Percentiles rank a stretch among this genome's conserved stretches.
Evolutionary conservation across 1,140 invertebrate genomes (phyloP).

Genomic region (Notospermus geniculatus): DNA sequence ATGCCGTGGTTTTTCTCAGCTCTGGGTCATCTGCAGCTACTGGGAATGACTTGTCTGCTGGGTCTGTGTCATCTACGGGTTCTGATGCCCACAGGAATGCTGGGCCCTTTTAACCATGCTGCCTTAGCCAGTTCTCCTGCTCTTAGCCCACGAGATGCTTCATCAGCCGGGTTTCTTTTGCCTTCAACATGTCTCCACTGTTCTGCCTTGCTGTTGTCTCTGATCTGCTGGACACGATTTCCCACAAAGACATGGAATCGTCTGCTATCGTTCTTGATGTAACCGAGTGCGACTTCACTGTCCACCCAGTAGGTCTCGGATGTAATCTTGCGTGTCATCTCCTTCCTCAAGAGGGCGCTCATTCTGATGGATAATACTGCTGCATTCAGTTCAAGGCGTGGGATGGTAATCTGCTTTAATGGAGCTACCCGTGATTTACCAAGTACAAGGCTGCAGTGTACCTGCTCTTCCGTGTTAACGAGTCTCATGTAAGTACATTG

Average conservation of each 20-base stretch:
- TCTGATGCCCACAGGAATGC: neutral
- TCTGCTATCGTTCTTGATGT: constrained; percentile 16
- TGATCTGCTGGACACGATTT: constrained; percentile 15
- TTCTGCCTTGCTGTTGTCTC: neutral
- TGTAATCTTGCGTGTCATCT: constrained; percentile 1
- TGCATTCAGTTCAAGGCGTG: constrained; percentile 2
- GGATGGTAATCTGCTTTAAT: neutral
- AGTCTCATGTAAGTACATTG: constrained; percentile 14
- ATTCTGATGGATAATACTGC: constrained; percentile 12
- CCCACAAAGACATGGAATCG: constrained; percentile 16
- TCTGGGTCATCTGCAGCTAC: constrained; percentile 2
- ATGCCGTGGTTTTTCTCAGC: neutral
- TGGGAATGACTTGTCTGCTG: no score
- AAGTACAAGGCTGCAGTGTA: neutral
- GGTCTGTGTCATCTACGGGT: neutral
- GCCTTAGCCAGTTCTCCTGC: no score
- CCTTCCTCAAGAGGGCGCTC: neutral
- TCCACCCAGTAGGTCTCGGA: constrained; percentile 9
- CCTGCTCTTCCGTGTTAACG: neutral
- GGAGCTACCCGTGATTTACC: constrained; percentile 6
- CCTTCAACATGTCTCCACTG: constrained; percentile 11
- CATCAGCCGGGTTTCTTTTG: constrained; percentile 19
- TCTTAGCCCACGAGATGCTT: constrained; percentile 4
- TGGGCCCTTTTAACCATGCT: no score
- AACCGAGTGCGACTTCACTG: constrained; percentile 18